Evolutionary conservation across 2,113 vertebrate genomes (phyloP).

Genomic region (Electrona antarctica): DNA sequence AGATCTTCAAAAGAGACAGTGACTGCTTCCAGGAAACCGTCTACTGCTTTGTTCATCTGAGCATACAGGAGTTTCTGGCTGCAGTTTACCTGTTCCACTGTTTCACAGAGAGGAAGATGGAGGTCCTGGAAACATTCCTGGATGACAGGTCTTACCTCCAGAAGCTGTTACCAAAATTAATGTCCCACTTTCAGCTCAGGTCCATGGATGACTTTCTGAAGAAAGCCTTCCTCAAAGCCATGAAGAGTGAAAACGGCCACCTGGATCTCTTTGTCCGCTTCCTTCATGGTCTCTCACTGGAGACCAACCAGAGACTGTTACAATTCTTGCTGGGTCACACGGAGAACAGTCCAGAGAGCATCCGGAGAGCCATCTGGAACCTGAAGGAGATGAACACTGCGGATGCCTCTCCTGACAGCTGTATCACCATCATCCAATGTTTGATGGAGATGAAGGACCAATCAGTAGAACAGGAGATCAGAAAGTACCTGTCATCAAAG

Average conservation of each 20-base stretch:
- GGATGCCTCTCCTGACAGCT: background rate
- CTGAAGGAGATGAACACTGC: background rate
- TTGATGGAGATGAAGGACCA: slow-evolving; percentile 4
- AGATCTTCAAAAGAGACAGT: slow-evolving; percentile 39
- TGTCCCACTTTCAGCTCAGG: no score
- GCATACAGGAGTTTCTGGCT: slow-evolving; percentile 51
- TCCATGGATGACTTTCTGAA: background rate
- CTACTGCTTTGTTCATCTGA: slow-evolving; percentile 57
- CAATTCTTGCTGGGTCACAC: background rate
- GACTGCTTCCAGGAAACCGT: slow-evolving; percentile 24
- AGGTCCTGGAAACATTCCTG: background rate
- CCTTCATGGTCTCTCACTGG: background rate
- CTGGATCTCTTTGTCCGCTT: background rate
- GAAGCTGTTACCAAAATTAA: no score
- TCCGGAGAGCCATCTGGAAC: background rate
- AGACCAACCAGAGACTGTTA: background rate
- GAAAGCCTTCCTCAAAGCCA: background rate
- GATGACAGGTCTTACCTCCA: no score
- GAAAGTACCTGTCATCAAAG: background rate
- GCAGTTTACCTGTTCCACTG: slow-evolving; percentile 13
- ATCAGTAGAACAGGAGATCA: background rate
- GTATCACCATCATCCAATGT: background rate
- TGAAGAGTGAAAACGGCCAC: background rate
- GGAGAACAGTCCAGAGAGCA: background rate
- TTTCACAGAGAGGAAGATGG: background rate